Base-by-base conservation (phyloP, 2,113 vertebrate species). In the Phalacrocorax brasilianus region DNA sequence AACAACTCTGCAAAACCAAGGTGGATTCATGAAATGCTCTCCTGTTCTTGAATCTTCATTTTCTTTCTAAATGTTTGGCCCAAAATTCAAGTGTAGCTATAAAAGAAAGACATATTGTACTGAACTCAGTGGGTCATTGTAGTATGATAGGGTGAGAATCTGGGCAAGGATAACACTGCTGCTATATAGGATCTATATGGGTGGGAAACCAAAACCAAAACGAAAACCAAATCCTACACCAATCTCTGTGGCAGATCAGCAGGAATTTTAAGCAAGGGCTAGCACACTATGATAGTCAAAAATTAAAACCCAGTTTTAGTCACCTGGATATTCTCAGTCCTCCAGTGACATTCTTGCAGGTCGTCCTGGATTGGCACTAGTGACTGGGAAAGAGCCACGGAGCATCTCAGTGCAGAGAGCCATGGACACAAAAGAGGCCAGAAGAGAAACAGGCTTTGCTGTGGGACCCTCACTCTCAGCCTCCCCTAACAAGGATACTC, bases 401-500 rank as follows among this genome's bases (percentile, higher is more conserved):
- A 84, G 42, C 22, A 67, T 38, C 16, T 77, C 55, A 26, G 63
- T 32, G 47, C 33, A 38, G 32, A 77, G 14, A 80, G n/a, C 45
- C 42, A 40, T 0, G 19, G 67, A 49, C 32, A 33, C 40, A 73
- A 10, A 40, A 44, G 20, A 45, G 27, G 24, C 33, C 40, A 58
- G 33, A 61, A 66, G 27, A 86, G 58, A 76, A 80, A 73, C 5
- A 42, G 72, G 30, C 2, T 77, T 12, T 85, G 47, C n/a, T 49
- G 21, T 19, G 23, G 30, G 14, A 83, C 17, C 11, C 15, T 63
- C 59, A 38, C 33, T 12, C 58, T 38, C 22, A 20, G 13, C 11
- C 22, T 58, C 13, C 55, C 9, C 6, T 35, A 14, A 24, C 0
- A 3, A 55, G 14, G 32, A 20, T 14, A 28, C 11, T 2, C 27